Base-by-base conservation (phyloP, 2,113 vertebrate species). In the Pteronura brasiliensis region DNA sequence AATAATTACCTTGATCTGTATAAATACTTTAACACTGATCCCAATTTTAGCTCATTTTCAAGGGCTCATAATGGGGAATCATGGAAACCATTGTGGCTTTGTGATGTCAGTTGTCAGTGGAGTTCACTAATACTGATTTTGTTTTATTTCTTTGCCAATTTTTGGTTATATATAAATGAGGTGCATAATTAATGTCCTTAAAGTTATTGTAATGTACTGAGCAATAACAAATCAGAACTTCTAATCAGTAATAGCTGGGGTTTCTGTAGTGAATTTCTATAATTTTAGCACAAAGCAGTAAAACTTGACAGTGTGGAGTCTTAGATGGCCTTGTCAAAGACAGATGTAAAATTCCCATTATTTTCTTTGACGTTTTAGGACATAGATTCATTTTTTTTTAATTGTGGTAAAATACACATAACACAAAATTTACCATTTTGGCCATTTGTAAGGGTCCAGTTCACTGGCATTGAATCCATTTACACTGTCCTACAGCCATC, bases 81-180 rank as follows among this genome's bases (percentile, higher is more conserved):
- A 47, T 59, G 9, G n/a, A 88, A 97, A 63, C 14, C 14, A 3
- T 11, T 67, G 17, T 91, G 44, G 42, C 31, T 82, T 90, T 65
- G 55, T 55, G 21, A 31, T 90, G 17, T 2, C 83, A 25, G 42
- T 74, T 92, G 36, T 86, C 44, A 71, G 17, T 67, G 39, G 65
- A 59, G 18, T 59, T 49, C 63, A 67, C 71, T 20, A 20, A 23
- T 88, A 10, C 71, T 47, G 29, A 71, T 61, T 82, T 59, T 23
- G 21, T 23, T 59, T 59, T 74, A 83, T 61, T 90, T 93, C 8
- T 88, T 13, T 69, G 34, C 20, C 76, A 74, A 34, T 20, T 44
- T 81, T 95, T 92, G 10, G 18, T 52, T 94, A 47, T 72, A 18
- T 96, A n/a, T 88, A 80, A 96, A 55, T 85, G 34, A 67, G 79